phyloP scores from a whole-genome alignment of 1,140 invertebrate genomes.

The Papilio xuthus region DNA sequence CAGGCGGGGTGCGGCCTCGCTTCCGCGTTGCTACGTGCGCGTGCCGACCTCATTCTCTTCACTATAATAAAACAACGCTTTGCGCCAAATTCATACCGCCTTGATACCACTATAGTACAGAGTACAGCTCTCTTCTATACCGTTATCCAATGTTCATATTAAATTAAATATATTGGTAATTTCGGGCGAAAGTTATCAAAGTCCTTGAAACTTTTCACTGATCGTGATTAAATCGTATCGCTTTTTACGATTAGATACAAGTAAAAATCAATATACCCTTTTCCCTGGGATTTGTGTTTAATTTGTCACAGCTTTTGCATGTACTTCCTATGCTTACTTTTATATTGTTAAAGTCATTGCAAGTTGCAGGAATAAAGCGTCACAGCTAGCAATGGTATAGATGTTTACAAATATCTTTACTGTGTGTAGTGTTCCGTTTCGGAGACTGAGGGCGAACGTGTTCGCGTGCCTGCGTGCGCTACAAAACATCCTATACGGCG shows the following conservation, averaged over 20 bases:
- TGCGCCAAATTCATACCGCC: neutral
- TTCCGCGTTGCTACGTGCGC: constrained; percentile 22
- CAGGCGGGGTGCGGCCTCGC: neutral
- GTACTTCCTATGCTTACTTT: no score
- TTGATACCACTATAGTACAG: neutral
- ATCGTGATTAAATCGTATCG: neutral
- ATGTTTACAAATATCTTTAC: neutral
- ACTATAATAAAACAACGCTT: constrained; percentile 2
- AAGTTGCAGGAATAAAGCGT: neutral
- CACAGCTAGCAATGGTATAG: neutral
- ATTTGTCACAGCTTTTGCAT: neutral
- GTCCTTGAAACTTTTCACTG: neutral
- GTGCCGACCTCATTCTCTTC: constrained; percentile 2
- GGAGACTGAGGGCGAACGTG: neutral
- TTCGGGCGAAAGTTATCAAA: neutral
- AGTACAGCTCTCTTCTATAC: neutral
- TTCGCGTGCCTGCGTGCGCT: neutral
- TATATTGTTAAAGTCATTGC: neutral
- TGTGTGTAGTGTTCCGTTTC: neutral
- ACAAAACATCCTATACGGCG: neutral
- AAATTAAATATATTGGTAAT: neutral
- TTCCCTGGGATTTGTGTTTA: neutral
- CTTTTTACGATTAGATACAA: neutral
- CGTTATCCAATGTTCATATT: neutral
- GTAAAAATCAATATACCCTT: neutral